A percentile compares a stretch with the other conserved stretches of the same genome.
These are phyloP conservation scores for Capreolus pygargus DNA, from an alignment of 2,113 vertebrate species.

Conservation along the genomic window DNA sequence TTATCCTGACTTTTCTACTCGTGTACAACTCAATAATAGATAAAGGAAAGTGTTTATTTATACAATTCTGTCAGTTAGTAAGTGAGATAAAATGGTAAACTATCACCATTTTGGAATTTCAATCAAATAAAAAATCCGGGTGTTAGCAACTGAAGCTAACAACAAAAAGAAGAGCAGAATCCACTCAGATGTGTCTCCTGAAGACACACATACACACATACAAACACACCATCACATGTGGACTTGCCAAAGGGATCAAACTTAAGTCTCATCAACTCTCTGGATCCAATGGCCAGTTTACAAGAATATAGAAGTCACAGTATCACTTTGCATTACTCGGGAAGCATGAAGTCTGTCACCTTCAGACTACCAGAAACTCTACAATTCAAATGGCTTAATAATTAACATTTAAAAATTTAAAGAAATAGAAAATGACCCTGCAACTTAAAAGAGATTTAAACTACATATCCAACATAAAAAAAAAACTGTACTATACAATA, in stretches of 20 bases:
- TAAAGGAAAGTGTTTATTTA: background rate
- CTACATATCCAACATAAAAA: background rate
- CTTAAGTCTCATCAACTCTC: background rate
- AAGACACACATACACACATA: background rate
- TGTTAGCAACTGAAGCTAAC: background rate
- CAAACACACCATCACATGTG: rapidly evolving
- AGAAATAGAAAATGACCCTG: background rate
- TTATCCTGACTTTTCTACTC: background rate
- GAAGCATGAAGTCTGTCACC: background rate
- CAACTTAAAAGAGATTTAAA: background rate
- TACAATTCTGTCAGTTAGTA: background rate
- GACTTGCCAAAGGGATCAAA: background rate
- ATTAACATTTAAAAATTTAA: background rate
- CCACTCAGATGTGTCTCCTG: background rate
- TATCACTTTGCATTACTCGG: background rate
- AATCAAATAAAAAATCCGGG: background rate
- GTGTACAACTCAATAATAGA: background rate
- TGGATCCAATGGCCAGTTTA: background rate
- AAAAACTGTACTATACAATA: background rate
- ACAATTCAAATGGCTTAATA: background rate
- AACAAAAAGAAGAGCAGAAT: background rate
- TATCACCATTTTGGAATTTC: background rate
- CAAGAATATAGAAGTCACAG: background rate
- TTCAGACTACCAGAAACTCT: background rate
- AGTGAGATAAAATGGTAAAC: background rate